A percentile compares a stretch with the other conserved stretches of the same genome.
Evolutionary conservation across 2,113 vertebrate species (phyloP).

Genomic region (Melospiza georgiana): DNA sequence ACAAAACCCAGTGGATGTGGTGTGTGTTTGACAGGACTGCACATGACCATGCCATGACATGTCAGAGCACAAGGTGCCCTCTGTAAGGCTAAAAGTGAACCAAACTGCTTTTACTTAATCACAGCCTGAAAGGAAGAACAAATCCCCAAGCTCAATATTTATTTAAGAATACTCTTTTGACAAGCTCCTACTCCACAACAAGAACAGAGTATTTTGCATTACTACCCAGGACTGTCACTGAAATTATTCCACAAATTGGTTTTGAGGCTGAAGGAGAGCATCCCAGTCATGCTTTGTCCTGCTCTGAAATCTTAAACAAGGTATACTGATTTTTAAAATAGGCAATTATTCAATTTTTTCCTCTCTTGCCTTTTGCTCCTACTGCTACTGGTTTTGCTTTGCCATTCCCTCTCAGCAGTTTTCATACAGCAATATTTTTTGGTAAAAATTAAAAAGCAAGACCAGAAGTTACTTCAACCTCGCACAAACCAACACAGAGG

Average conservation of each 20-base stretch:
- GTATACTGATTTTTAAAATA: background rate
- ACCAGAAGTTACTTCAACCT: background rate
- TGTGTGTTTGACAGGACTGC: background rate
- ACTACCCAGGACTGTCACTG: background rate
- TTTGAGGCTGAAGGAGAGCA: background rate
- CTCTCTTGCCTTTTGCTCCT: background rate
- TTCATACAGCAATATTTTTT: background rate
- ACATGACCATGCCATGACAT: no score
- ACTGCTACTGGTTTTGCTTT: background rate
- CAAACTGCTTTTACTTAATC: background rate
- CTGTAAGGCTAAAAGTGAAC: background rate
- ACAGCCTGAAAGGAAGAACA: background rate
- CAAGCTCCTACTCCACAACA: background rate
- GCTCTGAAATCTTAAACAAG: background rate
- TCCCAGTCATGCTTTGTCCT: background rate
- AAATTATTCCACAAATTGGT: background rate
- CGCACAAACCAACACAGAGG: rapidly evolving
- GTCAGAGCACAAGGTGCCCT: background rate
- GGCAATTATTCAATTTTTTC: background rate
- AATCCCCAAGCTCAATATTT: background rate
- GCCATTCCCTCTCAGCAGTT: background rate
- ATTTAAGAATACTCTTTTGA: background rate
- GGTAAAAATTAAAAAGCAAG: background rate
- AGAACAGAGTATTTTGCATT: background rate
- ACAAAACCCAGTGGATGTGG: background rate